Conservation (phyloP, 2,888 invertebrate species). For the Argyresthia albistria region DNA sequence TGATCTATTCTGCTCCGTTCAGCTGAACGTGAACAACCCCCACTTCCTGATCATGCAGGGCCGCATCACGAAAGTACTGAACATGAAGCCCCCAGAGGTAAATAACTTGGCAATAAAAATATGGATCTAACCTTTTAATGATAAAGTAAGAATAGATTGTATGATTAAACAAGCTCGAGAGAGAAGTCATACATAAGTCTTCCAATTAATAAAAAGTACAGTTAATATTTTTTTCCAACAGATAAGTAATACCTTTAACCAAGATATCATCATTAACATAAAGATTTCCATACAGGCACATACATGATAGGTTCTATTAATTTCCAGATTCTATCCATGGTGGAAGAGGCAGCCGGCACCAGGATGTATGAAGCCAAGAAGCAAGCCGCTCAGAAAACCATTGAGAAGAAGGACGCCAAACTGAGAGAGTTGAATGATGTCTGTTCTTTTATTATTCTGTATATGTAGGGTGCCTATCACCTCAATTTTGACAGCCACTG, state of each 20-base stretch:
- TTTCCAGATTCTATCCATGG: slow-evolving; percentile 89
- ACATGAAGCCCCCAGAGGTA: slow-evolving; percentile 98
- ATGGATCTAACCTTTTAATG: background rate
- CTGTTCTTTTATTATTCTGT: slow-evolving; percentile 22
- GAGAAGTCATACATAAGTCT: background rate
- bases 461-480: too few relatives aligned
- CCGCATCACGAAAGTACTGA: slow-evolving; percentile 97
- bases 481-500: too few relatives aligned
- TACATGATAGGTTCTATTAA: too few relatives aligned
- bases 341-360: slow-evolving; percentile 99
- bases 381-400: slow-evolving; percentile 85
- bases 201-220: too few relatives aligned
- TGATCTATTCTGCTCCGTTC: slow-evolving; percentile 96
- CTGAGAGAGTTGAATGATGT: slow-evolving; percentile 88
- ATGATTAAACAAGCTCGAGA: background rate
- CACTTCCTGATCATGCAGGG: slow-evolving; percentile 99
- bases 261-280: too few relatives aligned
- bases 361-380: slow-evolving; percentile 97
- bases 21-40: slow-evolving; percentile 98
- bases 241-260: too few relatives aligned
- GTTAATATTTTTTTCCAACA: too few relatives aligned
- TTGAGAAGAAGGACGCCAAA: slow-evolving; percentile 94
- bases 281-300: too few relatives aligned
- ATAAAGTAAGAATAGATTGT: too few relatives aligned
- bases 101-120: background rate